phyloP scores from a whole-genome alignment of 2,113 vertebrate species.

The Agapornis roseicollis region DNA sequence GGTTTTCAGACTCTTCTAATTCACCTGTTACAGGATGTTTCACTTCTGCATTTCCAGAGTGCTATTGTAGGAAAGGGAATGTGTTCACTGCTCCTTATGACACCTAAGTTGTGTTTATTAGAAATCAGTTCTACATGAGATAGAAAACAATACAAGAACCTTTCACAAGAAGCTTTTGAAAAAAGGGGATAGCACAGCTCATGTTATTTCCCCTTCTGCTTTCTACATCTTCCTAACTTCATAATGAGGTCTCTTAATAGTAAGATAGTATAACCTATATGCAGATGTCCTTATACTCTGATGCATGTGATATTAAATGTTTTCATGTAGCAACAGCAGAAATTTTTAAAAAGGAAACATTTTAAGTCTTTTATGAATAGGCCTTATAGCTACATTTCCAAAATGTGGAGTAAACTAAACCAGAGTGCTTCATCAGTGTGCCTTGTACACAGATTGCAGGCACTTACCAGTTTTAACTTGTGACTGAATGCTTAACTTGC shows the following conservation, averaged over 20 bases:
- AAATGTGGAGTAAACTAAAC: not conserved
- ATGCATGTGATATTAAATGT: not conserved
- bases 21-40: not conserved
- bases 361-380: not conserved
- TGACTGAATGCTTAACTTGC: not conserved
- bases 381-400: not conserved
- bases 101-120: not conserved
- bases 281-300: not conserved
- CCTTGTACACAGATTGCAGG: not conserved
- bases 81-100: not conserved
- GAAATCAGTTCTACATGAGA: not conserved
- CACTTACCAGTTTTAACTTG: not conserved
- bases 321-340: not conserved
- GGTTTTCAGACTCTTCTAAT: not conserved
- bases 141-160: not conserved
- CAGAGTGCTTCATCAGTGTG: not conserved
- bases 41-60: not conserved
- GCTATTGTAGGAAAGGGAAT: not conserved
- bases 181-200: not conserved
- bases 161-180: not conserved
- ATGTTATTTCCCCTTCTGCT: not conserved
- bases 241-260: not conserved
- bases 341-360: rapidly evolving
- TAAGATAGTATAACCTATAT: too few species aligned
- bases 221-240: not conserved